Percentiles rank a stretch among this genome's conserved stretches.
phyloP scores from a whole-genome alignment of 2,888 invertebrate species.

The Ellobium chinense region DNA sequence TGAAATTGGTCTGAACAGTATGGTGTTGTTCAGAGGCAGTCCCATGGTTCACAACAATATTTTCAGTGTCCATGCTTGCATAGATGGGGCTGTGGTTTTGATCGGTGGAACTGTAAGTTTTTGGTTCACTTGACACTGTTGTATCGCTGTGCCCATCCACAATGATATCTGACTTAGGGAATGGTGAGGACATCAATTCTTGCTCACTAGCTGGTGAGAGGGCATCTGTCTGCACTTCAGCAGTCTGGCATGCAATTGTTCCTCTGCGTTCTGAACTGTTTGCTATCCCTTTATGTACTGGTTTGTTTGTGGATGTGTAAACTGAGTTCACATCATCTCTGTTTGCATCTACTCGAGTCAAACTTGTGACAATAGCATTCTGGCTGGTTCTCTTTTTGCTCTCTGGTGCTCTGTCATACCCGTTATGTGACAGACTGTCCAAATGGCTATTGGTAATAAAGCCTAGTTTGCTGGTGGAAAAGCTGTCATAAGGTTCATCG shows the following conservation, averaged over 20 bases:
- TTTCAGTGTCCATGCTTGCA: not conserved
- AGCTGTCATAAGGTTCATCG: slow-evolving; percentile 50
- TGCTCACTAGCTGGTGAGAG: slow-evolving; percentile 52
- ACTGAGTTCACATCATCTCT: slow-evolving; percentile 22
- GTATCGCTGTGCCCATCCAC: slow-evolving; percentile 53
- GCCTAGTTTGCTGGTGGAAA: slow-evolving; percentile 13
- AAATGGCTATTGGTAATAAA: slow-evolving; percentile 8
- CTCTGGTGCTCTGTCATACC: slow-evolving; percentile 15
- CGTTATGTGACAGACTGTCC: slow-evolving; percentile 25
- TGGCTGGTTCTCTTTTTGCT: slow-evolving; percentile 9
- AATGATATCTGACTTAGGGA: slow-evolving; percentile 55
- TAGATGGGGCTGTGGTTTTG: slow-evolving; percentile 28
- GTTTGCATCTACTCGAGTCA: slow-evolving; percentile 25
- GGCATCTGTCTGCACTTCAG: slow-evolving; percentile 54
- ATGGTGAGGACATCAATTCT: slow-evolving; percentile 48
- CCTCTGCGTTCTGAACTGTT: slow-evolving; percentile 40
- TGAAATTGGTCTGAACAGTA: not conserved
- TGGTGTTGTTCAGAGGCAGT: not conserved
- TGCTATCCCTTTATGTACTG: slow-evolving; percentile 27
- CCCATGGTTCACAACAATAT: not conserved
- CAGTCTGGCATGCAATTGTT: slow-evolving; percentile 52
- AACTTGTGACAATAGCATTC: slow-evolving; percentile 36
- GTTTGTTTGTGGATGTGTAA: not conserved
- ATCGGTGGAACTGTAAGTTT: not conserved
- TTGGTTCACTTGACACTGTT: slow-evolving; percentile 2